phyloP scores from a whole-genome alignment of 2,113 vertebrate genomes.

The Panthera tigris region DNA sequence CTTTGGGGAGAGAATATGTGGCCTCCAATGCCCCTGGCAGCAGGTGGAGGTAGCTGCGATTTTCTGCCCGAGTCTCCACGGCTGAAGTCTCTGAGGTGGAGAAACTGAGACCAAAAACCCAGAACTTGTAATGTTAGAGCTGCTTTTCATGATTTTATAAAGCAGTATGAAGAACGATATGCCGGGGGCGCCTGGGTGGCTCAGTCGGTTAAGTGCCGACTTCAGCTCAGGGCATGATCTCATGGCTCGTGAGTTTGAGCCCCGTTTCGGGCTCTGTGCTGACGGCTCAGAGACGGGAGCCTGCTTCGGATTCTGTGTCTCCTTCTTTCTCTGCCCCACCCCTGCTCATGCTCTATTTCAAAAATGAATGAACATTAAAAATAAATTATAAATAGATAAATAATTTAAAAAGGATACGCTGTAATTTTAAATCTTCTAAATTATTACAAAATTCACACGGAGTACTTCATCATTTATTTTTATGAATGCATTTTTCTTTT shows the following conservation, averaged over 20 bases:
- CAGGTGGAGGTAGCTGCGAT: background rate
- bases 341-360: too few species aligned
- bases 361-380: too few species aligned
- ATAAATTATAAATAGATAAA: too few species aligned
- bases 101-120: background rate
- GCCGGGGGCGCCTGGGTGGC: too few species aligned
- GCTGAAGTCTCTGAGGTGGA: background rate
- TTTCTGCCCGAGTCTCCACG: background rate
- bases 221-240: too few species aligned
- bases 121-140: background rate
- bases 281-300: too few species aligned
- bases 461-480: background rate
- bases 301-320: too few species aligned
- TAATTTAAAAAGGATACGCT: too few species aligned
- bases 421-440: background rate
- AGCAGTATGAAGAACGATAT: background rate
- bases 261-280: too few species aligned
- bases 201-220: too few species aligned
- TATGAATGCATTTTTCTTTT: background rate
- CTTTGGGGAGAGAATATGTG: background rate
- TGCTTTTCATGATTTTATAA: background rate
- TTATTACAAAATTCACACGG: background rate
- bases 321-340: too few species aligned
- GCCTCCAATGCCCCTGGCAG: background rate
- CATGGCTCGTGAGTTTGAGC: too few species aligned